These are phyloP conservation scores for Lutjanus campechanus DNA, from an alignment of 2,797 vertebrate genomes.

Conservation along the genomic window DNA sequence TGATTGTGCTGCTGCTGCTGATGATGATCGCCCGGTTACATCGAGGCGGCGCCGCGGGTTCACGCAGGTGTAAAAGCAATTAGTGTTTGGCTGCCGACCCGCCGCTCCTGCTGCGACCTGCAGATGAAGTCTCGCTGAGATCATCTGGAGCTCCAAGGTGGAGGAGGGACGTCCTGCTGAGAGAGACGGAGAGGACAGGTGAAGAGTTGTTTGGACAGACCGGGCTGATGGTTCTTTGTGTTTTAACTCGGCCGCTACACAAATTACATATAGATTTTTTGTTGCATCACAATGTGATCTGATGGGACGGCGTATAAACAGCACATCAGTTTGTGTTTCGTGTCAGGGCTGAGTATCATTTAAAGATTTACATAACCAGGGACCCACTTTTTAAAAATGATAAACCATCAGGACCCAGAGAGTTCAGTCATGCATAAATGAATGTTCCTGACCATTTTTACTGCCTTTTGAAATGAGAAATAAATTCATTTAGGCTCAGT, in stretches of 20 bases:
- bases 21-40: slow-evolving; percentile 49
- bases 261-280: not conserved
- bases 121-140: slow-evolving; percentile 35
- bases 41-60: slow-evolving; percentile 42
- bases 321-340: no score
- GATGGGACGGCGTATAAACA: no score
- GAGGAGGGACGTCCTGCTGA: slow-evolving; percentile 31
- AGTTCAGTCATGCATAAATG: no score
- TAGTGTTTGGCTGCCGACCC: slow-evolving; percentile 57
- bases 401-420: no score
- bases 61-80: slow-evolving; percentile 76
- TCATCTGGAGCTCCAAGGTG: slow-evolving; percentile 1
- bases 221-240: not conserved
- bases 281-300: no score
- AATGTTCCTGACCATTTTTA: no score
- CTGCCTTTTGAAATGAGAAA: no score
- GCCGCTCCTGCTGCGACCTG: slow-evolving; percentile 29
- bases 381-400: no score
- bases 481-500: no score
- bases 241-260: not conserved
- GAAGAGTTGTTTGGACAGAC: not conserved
- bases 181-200: slow-evolving; percentile 11
- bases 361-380: no score
- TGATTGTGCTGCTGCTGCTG: slow-evolving; percentile 52
- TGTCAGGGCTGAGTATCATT: no score